Evolutionary conservation across 2,113 vertebrate species (phyloP).

Genomic region (Turnix velox): DNA sequence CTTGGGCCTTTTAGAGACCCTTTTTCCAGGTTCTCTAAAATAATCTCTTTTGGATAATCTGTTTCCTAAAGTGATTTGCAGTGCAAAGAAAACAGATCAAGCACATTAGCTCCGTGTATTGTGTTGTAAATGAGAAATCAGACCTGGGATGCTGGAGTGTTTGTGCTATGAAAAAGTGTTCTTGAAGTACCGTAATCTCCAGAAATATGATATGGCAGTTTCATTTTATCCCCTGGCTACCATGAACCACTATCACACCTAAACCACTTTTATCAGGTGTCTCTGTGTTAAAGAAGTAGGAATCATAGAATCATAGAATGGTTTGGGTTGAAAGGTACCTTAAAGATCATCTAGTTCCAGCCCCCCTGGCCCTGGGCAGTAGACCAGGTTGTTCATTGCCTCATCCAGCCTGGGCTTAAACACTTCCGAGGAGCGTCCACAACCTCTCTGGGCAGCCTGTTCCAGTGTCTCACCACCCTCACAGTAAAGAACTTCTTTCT

Average conservation of each 20-base stretch:
- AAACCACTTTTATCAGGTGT: not conserved
- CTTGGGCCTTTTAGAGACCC: not conserved
- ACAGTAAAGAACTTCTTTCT: too few relatives aligned
- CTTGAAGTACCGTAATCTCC: not conserved
- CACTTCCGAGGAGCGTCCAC: too few relatives aligned
- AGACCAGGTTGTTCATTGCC: too few relatives aligned
- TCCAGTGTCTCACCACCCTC: too few relatives aligned
- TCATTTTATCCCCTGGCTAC: not conserved
- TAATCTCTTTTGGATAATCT: not conserved
- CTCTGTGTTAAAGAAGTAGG: fast-evolving
- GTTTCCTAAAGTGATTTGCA: not conserved
- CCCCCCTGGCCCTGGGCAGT: too few relatives aligned
- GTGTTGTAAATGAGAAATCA: not conserved
- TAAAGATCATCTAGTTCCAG: too few relatives aligned
- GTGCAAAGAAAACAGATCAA: not conserved
- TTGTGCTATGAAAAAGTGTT: not conserved
- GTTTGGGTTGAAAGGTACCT: too few relatives aligned
- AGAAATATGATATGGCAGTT: not conserved
- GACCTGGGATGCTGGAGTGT: not conserved
- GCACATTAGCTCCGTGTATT: not conserved
- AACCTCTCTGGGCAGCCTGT: too few relatives aligned
- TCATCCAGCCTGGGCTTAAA: too few relatives aligned
- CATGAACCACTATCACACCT: not conserved
- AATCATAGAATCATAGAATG: too few relatives aligned
- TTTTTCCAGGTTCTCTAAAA: not conserved